phyloP scores from a whole-genome alignment of 2,113 vertebrate genomes.

The Ictalurus punctatus region DNA sequence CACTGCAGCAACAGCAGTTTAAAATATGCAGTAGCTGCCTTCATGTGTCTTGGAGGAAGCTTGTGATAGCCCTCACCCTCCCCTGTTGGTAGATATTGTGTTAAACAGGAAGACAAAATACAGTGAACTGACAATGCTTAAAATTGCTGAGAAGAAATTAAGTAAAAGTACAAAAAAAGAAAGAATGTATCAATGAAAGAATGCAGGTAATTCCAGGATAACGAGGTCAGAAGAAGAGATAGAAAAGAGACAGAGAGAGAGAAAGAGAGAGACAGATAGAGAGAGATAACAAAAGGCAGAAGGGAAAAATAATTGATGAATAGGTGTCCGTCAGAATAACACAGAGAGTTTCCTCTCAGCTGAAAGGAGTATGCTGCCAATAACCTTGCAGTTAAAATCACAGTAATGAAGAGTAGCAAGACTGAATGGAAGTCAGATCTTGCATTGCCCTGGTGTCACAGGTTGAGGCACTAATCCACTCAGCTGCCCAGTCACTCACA shows the following conservation, averaged over 20 bases:
- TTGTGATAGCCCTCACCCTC: neutral
- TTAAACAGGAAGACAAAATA: neutral
- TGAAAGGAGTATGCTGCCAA: slow-evolving; percentile 18
- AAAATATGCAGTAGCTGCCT: neutral
- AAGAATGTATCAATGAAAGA: neutral
- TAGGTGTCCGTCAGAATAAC: neutral
- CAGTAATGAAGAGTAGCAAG: slow-evolving; percentile 13
- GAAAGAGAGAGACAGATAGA: neutral
- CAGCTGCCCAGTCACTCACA: slow-evolving; percentile 23
- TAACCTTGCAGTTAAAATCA: slow-evolving; percentile 14
- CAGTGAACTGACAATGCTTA: neutral
- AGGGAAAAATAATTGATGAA: slow-evolving; percentile 1
- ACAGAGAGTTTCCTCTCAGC: neutral
- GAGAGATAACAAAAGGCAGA: slow-evolving; percentile 32
- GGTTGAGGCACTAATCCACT: slow-evolving; percentile 26
- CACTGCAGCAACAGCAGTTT: neutral
- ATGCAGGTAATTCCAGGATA: neutral
- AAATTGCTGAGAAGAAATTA: neutral
- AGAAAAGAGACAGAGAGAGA: slow-evolving; percentile 1
- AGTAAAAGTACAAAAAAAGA: neutral
- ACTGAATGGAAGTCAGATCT: neutral
- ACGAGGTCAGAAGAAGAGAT: neutral
- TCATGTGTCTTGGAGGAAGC: neutral
- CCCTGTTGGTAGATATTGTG: neutral
- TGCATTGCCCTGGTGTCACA: slow-evolving; percentile 24